phyloP scores from a whole-genome alignment of 2,888 invertebrate species.

The Eubasilissa splendida region DNA sequence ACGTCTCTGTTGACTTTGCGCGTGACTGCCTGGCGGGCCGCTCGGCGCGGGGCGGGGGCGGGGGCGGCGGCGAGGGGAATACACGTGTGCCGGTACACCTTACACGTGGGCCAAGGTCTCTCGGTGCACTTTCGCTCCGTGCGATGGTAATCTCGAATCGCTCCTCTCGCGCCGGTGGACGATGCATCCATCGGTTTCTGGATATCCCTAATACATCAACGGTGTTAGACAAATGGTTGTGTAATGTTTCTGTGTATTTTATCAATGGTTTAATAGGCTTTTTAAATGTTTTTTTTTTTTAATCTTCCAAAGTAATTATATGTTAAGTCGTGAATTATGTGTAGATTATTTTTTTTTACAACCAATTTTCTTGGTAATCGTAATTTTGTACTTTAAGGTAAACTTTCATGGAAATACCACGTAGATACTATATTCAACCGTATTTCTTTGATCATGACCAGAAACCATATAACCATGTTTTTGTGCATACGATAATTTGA shows the following conservation, averaged over 20 bases:
- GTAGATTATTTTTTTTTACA: neutral
- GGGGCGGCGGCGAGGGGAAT: neutral
- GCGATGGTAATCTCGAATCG: slow-evolving; percentile 25
- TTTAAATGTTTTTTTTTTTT: too few relatives aligned
- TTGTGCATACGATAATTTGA: too few relatives aligned
- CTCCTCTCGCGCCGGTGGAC: slow-evolving; percentile 8
- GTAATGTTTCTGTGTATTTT: slow-evolving; percentile 18
- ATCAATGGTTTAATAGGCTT: too few relatives aligned
- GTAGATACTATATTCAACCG: too few relatives aligned
- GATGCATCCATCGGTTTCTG: neutral
- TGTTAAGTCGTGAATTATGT: neutral
- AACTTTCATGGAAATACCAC: too few relatives aligned
- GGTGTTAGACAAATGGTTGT: neutral
- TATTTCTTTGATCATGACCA: too few relatives aligned
- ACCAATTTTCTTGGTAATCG: too few relatives aligned
- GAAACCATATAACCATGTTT: too few relatives aligned
- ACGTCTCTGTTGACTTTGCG: neutral
- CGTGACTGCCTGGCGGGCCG: slow-evolving; percentile 7
- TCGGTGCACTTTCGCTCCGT: slow-evolving; percentile 30
- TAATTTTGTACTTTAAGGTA: too few relatives aligned
- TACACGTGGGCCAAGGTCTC: slow-evolving; percentile 41
- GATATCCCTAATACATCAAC: slow-evolving; percentile 17
- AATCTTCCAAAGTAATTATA: neutral
- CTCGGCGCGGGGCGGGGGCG: neutral
- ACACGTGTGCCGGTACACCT: slow-evolving; percentile 24